Conservation (phyloP, 2,888 invertebrate species). For the Diarsia brunnea region DNA sequence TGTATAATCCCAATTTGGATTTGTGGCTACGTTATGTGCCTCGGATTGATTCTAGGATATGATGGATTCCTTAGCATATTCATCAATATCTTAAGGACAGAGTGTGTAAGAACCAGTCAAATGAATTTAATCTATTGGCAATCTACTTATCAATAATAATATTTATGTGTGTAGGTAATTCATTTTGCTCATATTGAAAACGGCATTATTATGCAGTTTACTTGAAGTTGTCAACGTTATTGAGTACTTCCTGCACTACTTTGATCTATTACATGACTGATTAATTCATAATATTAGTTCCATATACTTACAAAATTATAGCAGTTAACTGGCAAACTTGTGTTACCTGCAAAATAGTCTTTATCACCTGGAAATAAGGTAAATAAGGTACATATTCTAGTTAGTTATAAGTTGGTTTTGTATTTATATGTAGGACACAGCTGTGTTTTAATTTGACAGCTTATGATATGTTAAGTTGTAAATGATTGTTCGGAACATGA, state of each 20-base stretch:
- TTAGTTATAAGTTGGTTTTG: conserved; percentile 13
- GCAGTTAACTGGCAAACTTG: not conserved
- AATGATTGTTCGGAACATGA: conserved; percentile 58
- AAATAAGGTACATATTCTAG: not conserved
- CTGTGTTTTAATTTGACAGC: conserved; percentile 72
- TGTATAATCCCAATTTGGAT: not conserved
- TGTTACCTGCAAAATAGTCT: not conserved
- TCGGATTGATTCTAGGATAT: not conserved
- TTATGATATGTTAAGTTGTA: conserved; percentile 69
- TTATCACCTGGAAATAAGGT: conserved; percentile 28
- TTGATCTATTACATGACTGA: conserved; percentile 60
- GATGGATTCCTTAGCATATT: not conserved
- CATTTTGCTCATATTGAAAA: conserved; percentile 38
- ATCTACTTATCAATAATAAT: not conserved
- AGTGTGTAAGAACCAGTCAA: not conserved
- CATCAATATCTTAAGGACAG: not conserved
- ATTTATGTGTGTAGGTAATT: not conserved
- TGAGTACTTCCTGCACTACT: conserved; percentile 59
- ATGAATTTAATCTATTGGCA: too few species aligned
- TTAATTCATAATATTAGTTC: conserved; percentile 63
- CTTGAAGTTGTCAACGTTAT: conserved; percentile 62
- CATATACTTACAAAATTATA: conserved; percentile 44
- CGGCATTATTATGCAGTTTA: conserved; percentile 51
- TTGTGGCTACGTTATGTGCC: not conserved
- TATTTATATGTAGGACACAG: conserved; percentile 68